Evolutionary conservation across 2,888 invertebrate species (phyloP).

Genomic region (Drosophila cognata): DNA sequence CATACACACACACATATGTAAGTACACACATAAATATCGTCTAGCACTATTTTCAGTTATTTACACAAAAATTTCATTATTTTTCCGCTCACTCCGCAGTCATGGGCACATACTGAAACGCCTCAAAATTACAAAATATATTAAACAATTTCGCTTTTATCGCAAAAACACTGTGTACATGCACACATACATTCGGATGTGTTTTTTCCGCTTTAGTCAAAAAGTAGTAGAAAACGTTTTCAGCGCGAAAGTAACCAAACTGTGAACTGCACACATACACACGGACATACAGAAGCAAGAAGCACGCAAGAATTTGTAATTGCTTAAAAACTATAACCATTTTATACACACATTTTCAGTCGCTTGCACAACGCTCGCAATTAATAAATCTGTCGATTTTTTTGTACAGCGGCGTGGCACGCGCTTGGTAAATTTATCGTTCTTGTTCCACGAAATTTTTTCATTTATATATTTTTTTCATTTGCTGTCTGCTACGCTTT

Average conservation of each 20-base stretch:
- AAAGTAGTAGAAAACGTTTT: conserved; percentile 69
- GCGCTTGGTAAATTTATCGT: conserved; percentile 60
- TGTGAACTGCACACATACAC: conserved; percentile 55
- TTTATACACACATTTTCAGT: conserved; percentile 64
- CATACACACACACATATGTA: background rate
- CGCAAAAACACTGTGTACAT: conserved; percentile 35
- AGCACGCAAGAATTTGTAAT: conserved; percentile 76
- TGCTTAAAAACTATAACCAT: conserved; percentile 56
- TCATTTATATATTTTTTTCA: conserved; percentile 74
- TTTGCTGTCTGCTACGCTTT: conserved; percentile 74
- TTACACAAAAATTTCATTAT: conserved; percentile 63
- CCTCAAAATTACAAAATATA: conserved; percentile 35
- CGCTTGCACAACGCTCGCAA: conserved; percentile 50
- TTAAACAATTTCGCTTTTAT: conserved; percentile 44
- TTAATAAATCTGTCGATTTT: conserved; percentile 47
- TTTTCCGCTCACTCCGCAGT: conserved; percentile 21
- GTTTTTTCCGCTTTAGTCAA: conserved; percentile 39
- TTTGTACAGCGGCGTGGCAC: conserved; percentile 71
- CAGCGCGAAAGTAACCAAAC: conserved; percentile 74
- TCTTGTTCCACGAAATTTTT: conserved; percentile 70
- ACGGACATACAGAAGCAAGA: conserved; percentile 49
- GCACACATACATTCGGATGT: conserved; percentile 19
- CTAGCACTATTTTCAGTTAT: conserved; percentile 75
- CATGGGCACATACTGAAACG: conserved; percentile 20
- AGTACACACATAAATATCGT: conserved; percentile 24